Conservation (phyloP, 2,113 vertebrate genomes). For the Misgurnus anguillicaudatus region DNA sequence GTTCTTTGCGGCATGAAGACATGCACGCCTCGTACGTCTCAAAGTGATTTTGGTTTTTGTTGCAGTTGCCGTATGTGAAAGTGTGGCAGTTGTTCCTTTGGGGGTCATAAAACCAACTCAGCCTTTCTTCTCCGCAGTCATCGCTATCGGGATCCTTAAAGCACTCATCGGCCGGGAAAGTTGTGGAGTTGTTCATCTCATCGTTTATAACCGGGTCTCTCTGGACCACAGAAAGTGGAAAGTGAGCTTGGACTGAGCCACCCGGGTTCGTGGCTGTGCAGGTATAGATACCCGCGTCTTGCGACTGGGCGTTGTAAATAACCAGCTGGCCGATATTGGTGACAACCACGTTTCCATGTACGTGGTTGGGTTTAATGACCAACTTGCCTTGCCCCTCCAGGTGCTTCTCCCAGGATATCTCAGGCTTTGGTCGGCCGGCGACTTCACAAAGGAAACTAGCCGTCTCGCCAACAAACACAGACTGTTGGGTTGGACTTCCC, state of each 20-base stretch:
- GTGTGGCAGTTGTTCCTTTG: slow-evolving; percentile 92
- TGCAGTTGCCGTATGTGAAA: slow-evolving; percentile 82
- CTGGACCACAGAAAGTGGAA: slow-evolving; percentile 83
- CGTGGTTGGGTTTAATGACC: slow-evolving; percentile 88
- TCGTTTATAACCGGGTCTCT: slow-evolving; percentile 64
- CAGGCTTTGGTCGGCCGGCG: slow-evolving; percentile 81
- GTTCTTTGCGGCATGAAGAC: slow-evolving; percentile 85
- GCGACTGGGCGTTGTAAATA: slow-evolving; percentile 88
- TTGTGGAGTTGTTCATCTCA: slow-evolving; percentile 73
- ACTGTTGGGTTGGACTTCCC: slow-evolving; percentile 78
- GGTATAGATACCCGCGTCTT: slow-evolving; percentile 87
- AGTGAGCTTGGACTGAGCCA: slow-evolving; percentile 79
- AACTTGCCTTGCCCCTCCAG: slow-evolving; percentile 77
- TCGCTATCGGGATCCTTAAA: slow-evolving; percentile 79
- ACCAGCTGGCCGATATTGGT: slow-evolving; percentile 94
- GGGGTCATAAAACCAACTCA: slow-evolving; percentile 88
- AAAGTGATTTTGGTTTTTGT: slow-evolving; percentile 82
- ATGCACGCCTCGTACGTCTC: slow-evolving; percentile 86
- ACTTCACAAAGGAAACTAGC: slow-evolving; percentile 94
- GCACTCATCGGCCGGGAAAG: slow-evolving; percentile 82
- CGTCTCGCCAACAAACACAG: slow-evolving; percentile 81
- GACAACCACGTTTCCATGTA: slow-evolving; percentile 89
- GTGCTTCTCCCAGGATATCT: slow-evolving; percentile 93
- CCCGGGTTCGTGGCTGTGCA: slow-evolving; percentile 85
- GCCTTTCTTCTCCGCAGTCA: slow-evolving; percentile 85